A percentile compares a stretch with the other conserved stretches of the same genome.
Conservation (phyloP, 2,888 invertebrate species). For the Amphipyra tragopoginis region DNA sequence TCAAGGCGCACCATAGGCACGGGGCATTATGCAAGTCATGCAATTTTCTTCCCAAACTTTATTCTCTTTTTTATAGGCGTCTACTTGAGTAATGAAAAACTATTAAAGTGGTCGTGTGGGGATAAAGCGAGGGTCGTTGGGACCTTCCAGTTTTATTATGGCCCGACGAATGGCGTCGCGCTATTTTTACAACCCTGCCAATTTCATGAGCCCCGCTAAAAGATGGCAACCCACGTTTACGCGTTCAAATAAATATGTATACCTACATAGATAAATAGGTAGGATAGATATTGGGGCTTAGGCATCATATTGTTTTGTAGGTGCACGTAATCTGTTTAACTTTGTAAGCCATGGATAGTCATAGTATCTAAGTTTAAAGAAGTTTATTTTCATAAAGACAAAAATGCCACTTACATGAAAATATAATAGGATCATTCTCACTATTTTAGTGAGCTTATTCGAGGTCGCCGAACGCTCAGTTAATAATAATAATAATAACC, state of each 20-base stretch:
- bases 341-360: too few relatives aligned
- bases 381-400: too few relatives aligned
- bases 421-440: too few relatives aligned
- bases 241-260: slow-evolving; percentile 58
- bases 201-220: slow-evolving; percentile 81
- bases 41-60: slow-evolving; percentile 87
- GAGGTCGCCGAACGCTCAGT: too few relatives aligned
- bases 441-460: too few relatives aligned
- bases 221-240: slow-evolving; percentile 78
- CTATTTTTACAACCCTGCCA: slow-evolving; percentile 83
- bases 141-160: slow-evolving; percentile 84
- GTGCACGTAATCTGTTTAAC: too few relatives aligned
- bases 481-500: too few relatives aligned
- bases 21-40: slow-evolving; percentile 84
- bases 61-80: slow-evolving; percentile 83
- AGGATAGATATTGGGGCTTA: not conserved
- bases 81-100: slow-evolving; percentile 90
- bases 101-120: slow-evolving; percentile 86
- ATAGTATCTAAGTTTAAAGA: too few relatives aligned
- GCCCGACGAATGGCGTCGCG: slow-evolving; percentile 78
- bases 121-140: slow-evolving; percentile 84
- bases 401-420: too few relatives aligned
- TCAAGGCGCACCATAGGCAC: slow-evolving; percentile 69
- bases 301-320: too few relatives aligned
- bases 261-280: slow-evolving; percentile 18